Conservation (phyloP, 2,888 invertebrate species). For the Nipponacmea schrenckii region DNA sequence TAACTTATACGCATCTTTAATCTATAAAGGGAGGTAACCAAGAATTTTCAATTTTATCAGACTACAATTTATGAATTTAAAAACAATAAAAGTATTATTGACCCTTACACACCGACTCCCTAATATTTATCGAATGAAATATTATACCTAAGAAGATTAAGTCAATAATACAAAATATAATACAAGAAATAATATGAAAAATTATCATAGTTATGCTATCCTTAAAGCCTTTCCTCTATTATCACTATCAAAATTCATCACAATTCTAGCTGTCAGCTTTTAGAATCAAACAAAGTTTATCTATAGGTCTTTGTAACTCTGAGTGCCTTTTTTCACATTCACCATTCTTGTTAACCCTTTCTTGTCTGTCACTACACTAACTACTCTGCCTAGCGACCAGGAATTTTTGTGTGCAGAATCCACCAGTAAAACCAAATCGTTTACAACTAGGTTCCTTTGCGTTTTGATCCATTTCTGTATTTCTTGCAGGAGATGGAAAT, state of each 20-base stretch:
- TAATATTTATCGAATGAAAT: too few species aligned
- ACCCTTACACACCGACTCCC: too few species aligned
- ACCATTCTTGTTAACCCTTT: conserved; percentile 13
- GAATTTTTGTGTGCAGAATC: conserved; percentile 5
- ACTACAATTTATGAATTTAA: too few species aligned
- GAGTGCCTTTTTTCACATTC: conserved; percentile 18
- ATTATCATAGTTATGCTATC: too few species aligned
- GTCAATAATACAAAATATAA: too few species aligned
- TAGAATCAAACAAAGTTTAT: conserved; percentile 22
- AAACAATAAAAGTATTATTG: too few species aligned
- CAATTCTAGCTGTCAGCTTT: conserved; percentile 10
- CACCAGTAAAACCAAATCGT: conserved; percentile 5
- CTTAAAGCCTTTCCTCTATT: too few species aligned
- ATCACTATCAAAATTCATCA: not conserved
- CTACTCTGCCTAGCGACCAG: conserved; percentile 14
- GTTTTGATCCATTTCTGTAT: conserved; percentile 19
- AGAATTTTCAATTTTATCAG: too few species aligned
- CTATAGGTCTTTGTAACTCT: conserved; percentile 11
- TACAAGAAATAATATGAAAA: too few species aligned
- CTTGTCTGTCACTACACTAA: conserved; percentile 10
- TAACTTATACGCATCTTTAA: too few species aligned
- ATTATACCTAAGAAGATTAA: too few species aligned
- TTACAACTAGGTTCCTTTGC: not conserved
- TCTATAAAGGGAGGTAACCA: too few species aligned
- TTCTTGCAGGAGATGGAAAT: conserved; percentile 23